A percentile compares a stretch with the other conserved stretches of the same genome.
These are phyloP conservation scores for Drosophila orosa DNA, from an alignment of 1,140 invertebrate species.

Conservation along the genomic window DNA sequence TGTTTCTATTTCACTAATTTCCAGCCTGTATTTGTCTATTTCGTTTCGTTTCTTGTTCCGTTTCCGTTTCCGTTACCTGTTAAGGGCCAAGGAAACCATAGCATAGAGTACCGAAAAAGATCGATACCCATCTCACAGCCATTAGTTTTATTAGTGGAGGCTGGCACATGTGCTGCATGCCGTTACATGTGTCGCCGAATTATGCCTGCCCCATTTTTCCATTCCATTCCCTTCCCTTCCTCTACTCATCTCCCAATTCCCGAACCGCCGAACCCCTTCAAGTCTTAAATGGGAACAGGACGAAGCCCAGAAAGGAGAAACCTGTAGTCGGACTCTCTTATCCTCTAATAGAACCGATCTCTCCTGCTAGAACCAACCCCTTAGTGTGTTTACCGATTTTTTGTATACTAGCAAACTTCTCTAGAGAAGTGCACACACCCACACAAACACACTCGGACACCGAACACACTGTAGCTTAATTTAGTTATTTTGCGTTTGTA, in stretches of 20 bases:
- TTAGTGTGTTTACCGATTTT: constrained; percentile 28
- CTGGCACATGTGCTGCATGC: constrained; percentile 44
- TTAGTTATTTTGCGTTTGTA: constrained; percentile 45
- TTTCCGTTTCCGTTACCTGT: not conserved
- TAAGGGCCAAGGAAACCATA: constrained; percentile 1
- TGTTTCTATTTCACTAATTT: constrained; percentile 13
- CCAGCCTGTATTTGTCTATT: constrained; percentile 25
- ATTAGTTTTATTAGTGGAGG: constrained; percentile 26
- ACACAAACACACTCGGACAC: constrained; percentile 28
- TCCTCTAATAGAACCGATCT: not conserved
- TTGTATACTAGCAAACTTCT: constrained; percentile 25
- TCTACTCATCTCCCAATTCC: not conserved
- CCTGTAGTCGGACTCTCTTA: not conserved
- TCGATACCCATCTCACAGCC: constrained; percentile 5
- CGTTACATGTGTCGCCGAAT: constrained; percentile 35
- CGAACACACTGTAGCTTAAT: constrained; percentile 40
- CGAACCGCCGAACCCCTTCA: not conserved
- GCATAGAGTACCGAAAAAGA: not conserved
- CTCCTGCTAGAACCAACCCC: constrained; percentile 13
- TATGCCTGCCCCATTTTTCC: constrained; percentile 1
- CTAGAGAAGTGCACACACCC: constrained; percentile 27
- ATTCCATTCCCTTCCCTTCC: not conserved
- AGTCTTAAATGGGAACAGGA: constrained; percentile 4
- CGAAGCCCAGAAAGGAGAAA: constrained; percentile 3
- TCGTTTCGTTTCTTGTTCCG: constrained; percentile 32